phyloP scores from a whole-genome alignment of 2,797 vertebrate species.

The Iguana delicatissima region DNA sequence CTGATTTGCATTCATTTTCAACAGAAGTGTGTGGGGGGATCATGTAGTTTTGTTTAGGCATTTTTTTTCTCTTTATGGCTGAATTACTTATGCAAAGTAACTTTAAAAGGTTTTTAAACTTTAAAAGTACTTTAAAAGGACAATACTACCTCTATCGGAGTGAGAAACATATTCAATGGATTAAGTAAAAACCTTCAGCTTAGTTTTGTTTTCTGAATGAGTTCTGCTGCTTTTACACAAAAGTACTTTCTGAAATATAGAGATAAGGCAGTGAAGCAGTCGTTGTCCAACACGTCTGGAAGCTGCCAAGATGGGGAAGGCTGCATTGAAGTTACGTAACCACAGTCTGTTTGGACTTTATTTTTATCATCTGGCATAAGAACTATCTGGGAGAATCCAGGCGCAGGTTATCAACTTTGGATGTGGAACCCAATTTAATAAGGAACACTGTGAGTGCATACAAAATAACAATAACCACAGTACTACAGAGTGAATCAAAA shows the following conservation, averaged over 20 bases:
- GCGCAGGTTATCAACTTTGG: not conserved
- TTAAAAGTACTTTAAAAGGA: not conserved
- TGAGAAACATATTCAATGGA: not conserved
- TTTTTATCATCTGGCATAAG: not conserved
- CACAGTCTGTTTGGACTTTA: not conserved
- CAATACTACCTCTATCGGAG: not conserved
- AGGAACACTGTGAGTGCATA: slow-evolving; percentile 61
- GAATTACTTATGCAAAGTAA: slow-evolving; percentile 18
- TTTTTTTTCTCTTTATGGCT: not conserved
- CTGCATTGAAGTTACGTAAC: not conserved
- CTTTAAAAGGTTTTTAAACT: too few species aligned
- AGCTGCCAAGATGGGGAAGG: not conserved
- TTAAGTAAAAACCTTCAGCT: not conserved
- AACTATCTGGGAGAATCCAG: not conserved
- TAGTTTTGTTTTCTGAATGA: not conserved
- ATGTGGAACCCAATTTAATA: slow-evolving; percentile 74
- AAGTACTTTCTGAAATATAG: too few species aligned
- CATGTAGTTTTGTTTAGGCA: not conserved
- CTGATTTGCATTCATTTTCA: not conserved
- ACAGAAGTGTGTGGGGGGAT: not conserved
- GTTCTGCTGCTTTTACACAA: not conserved
- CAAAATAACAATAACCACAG: slow-evolving; percentile 62
- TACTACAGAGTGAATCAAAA: slow-evolving; percentile 41
- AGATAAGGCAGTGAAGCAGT: not conserved
- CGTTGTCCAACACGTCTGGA: not conserved